Conservation (phyloP, 1,140 invertebrate genomes). For the Parasteatoda tepidariorum region DNA sequence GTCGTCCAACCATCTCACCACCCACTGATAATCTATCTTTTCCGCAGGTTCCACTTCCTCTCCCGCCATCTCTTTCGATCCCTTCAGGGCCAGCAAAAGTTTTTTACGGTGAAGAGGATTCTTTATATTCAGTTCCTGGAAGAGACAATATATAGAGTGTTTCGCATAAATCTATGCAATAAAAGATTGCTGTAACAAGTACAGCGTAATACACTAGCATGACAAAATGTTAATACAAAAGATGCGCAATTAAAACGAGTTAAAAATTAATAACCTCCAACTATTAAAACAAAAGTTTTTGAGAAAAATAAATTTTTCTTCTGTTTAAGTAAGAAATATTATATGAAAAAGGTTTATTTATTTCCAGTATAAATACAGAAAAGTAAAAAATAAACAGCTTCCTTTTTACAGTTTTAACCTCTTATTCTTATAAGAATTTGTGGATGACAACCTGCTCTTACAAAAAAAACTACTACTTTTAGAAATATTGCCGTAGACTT, state of each 20-base stretch:
- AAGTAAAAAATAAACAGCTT: neutral
- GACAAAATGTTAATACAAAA: too few species aligned
- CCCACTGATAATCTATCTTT: slow-evolving; percentile 80
- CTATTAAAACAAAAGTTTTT: neutral
- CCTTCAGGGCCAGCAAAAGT: slow-evolving; percentile 30
- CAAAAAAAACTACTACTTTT: too few species aligned
- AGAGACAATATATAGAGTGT: slow-evolving; percentile 1
- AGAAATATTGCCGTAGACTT: too few species aligned
- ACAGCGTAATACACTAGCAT: too few species aligned
- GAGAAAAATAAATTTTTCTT: neutral
- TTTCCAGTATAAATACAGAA: too few species aligned
- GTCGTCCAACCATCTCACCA: slow-evolving; percentile 95
- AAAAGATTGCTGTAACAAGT: too few species aligned
- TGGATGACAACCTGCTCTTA: too few species aligned
- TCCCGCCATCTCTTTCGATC: slow-evolving; percentile 12
- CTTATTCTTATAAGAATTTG: too few species aligned
- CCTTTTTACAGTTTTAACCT: too few species aligned
- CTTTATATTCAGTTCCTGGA: slow-evolving; percentile 83
- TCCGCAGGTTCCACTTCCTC: slow-evolving; percentile 24
- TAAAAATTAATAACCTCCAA: neutral
- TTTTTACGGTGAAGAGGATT: slow-evolving; percentile 83
- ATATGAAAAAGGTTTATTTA: neutral
- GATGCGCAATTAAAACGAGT: too few species aligned
- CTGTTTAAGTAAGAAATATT: neutral
- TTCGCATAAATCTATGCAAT: neutral